A percentile compares a stretch with the other conserved stretches of the same genome.
These are phyloP conservation scores for Cryptocephalus moraei DNA, from an alignment of 2,888 invertebrate genomes.

Conservation along the genomic window DNA sequence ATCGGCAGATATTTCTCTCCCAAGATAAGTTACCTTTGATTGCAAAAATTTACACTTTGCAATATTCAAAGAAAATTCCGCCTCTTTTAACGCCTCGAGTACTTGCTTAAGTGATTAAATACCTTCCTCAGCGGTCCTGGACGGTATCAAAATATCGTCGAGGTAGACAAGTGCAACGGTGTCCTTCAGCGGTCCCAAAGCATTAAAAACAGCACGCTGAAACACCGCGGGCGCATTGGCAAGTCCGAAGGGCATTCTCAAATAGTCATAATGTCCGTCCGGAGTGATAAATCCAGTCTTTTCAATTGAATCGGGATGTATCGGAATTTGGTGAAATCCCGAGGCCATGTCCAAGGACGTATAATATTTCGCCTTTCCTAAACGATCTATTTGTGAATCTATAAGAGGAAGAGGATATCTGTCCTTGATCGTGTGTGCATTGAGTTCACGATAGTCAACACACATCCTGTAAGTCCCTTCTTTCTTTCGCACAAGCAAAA, in stretches of 20 bases:
- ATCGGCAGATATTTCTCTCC: constrained; percentile 4
- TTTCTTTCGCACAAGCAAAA: too few species aligned
- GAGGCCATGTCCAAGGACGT: constrained; percentile 23
- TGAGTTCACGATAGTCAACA: constrained; percentile 17
- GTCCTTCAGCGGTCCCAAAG: not conserved
- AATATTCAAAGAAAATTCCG: constrained; percentile 4
- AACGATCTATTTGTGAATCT: constrained; percentile 17
- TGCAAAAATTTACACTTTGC: constrained; percentile 6
- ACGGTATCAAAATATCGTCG: not conserved
- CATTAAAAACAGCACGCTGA: not conserved
- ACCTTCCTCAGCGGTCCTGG: not conserved
- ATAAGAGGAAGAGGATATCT: constrained; percentile 19
- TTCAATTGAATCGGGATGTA: constrained; percentile 14
- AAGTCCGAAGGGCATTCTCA: constrained; percentile 11
- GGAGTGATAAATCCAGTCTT: too few species aligned
- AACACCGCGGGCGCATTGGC: constrained; percentile 1
- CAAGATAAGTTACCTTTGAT: constrained; percentile 3
- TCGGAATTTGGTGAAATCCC: too few species aligned
- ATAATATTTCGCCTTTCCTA: constrained; percentile 16
- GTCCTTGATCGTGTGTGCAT: constrained; percentile 17
- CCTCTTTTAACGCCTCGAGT: not conserved
- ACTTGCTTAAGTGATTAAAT: not conserved
- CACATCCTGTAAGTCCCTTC: constrained; percentile 11
- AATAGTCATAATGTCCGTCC: not conserved
- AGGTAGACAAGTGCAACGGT: not conserved